Percentiles rank a stretch among this genome's conserved stretches.
Conservation (phyloP, 2,113 vertebrate species). For the Saguinus imperator region DNA sequence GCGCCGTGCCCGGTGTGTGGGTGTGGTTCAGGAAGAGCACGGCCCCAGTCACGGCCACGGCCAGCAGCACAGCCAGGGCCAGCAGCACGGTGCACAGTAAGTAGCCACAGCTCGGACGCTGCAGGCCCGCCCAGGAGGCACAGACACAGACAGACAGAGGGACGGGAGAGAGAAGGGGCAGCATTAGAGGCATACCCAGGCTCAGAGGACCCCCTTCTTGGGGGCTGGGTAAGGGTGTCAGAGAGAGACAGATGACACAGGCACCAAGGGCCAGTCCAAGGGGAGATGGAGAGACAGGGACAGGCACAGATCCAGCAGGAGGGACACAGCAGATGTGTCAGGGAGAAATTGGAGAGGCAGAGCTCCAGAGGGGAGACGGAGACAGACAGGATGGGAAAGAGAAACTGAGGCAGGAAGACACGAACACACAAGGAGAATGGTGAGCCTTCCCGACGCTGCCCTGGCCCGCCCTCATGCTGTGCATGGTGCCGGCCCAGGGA, state of each 20-base stretch:
- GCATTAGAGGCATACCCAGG: not conserved
- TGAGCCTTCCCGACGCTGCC: fast-evolving
- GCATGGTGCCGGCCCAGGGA: fast-evolving
- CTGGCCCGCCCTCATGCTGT: fast-evolving
- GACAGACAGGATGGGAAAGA: not conserved
- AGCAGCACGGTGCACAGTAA: conserved; percentile 94
- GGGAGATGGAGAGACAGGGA: too few species aligned
- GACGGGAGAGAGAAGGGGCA: conserved; percentile 21
- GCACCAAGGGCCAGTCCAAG: too few species aligned
- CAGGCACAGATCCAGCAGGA: too few species aligned
- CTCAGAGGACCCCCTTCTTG: not conserved
- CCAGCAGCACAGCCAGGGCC: conserved; percentile 93
- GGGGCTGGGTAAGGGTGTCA: not conserved
- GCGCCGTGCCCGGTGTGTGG: conserved; percentile 88
- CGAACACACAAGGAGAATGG: fast-evolving
- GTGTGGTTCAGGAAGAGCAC: conserved; percentile 98
- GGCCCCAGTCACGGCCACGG: conserved; percentile 92
- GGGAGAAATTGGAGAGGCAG: not conserved
- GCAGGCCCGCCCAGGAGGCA: not conserved
- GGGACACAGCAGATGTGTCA: too few species aligned
- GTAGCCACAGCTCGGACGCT: conserved; percentile 95
- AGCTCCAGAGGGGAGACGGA: not conserved
- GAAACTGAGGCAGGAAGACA: not conserved
- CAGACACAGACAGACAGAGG: not conserved
- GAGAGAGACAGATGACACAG: not conserved